phyloP scores from a whole-genome alignment of 2,888 invertebrate genomes.

The Lampropteryx suffumata region DNA sequence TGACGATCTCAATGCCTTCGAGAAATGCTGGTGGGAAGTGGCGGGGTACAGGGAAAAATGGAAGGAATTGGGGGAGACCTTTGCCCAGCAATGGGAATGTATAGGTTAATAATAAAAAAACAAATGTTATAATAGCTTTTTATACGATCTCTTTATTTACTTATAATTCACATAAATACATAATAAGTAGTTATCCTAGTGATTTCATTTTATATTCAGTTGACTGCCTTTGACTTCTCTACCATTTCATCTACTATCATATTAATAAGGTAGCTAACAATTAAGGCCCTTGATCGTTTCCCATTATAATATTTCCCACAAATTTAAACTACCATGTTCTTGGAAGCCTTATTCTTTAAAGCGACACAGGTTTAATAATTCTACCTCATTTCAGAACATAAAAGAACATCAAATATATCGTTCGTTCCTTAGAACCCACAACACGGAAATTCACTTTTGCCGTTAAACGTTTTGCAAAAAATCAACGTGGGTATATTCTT shows the following conservation, averaged over 20 bases:
- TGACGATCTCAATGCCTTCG: no score
- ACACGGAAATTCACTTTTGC: slow-evolving; percentile 29
- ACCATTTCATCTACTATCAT: neutral
- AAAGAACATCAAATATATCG: slow-evolving; percentile 22
- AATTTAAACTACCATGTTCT: slow-evolving; percentile 2
- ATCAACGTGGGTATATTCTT: slow-evolving; percentile 11
- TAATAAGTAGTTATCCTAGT: no score
- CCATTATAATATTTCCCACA: neutral
- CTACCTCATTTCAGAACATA: slow-evolving; percentile 19
- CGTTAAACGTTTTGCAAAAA: slow-evolving; percentile 32
- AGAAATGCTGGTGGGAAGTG: no score
- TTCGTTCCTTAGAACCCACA: slow-evolving; percentile 16
- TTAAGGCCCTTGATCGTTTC: neutral
- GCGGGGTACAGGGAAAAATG: no score
- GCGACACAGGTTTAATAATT: slow-evolving; percentile 14
- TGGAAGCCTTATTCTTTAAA: slow-evolving; percentile 13
- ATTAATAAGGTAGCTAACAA: neutral
- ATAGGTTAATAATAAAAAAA: no score
- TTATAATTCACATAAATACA: no score
- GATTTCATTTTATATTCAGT: no score
- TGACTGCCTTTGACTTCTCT: no score
- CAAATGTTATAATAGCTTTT: no score
- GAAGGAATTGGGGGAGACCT: no score
- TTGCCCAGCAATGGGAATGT: no score
- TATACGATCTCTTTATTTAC: no score